Evolutionary conservation across 2,888 invertebrate species (phyloP).

Genomic region (Teinopalpus imperialis): DNA sequence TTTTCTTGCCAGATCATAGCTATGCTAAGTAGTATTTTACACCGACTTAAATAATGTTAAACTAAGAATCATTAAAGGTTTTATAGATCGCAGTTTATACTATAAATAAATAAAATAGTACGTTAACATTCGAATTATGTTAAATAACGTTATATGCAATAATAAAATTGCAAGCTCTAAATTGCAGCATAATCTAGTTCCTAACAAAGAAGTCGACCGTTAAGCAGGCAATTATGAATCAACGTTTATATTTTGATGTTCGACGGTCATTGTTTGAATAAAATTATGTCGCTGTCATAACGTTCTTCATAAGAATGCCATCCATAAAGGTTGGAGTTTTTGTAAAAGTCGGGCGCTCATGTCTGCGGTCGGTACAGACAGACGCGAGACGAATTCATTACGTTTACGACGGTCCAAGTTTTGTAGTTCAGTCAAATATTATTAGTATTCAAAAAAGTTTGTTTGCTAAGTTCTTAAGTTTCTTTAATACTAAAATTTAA

Average conservation of each 20-base stretch:
- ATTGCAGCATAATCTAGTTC: no score
- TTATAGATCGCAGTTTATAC: no score
- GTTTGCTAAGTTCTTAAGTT: no score
- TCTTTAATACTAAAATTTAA: no score
- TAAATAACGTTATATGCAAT: no score
- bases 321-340: constrained; percentile 56
- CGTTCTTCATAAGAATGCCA: constrained; percentile 51
- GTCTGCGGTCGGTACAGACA: constrained; percentile 26
- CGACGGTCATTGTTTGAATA: constrained; percentile 34
- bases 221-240: constrained; percentile 35
- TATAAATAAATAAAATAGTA: no score
- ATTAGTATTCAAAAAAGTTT: constrained; percentile 8
- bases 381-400: constrained; percentile 30
- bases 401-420: constrained; percentile 19
- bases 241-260: constrained; percentile 26
- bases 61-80: no score
- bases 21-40: no score
- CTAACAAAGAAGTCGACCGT: constrained; percentile 11
- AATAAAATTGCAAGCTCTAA: no score
- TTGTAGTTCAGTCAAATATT: constrained; percentile 17
- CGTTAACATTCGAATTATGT: no score
- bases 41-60: no score
- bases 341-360: constrained; percentile 40
- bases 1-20: no score
- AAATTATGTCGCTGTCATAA: constrained; percentile 60